Percentiles rank a stretch among this genome's conserved stretches.
Evolutionary conservation across 1,140 invertebrate genomes (phyloP).

Genomic region (Archegozetes longisetosus): DNA sequence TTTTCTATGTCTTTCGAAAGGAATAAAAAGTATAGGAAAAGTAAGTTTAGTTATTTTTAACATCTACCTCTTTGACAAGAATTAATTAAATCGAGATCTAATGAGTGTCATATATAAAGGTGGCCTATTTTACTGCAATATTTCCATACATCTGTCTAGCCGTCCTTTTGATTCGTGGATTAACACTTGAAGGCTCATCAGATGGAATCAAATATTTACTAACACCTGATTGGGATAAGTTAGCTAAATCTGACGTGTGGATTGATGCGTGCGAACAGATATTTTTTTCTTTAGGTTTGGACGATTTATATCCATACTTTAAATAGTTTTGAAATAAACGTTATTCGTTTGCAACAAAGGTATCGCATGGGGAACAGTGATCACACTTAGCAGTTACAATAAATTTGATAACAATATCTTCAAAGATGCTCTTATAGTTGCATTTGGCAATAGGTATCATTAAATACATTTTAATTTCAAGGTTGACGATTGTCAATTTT

Average conservation of each 20-base stretch:
- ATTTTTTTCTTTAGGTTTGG: constrained; percentile 87
- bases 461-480: background rate
- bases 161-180: constrained; percentile 47
- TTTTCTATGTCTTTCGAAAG: background rate
- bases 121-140: constrained; percentile 71
- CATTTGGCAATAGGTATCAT: constrained; percentile 51
- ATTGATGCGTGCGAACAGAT: constrained; percentile 91
- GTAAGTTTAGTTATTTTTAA: no score
- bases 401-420: constrained; percentile 90
- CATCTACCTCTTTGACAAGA: no score
- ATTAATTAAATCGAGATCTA: no score
- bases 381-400: constrained; percentile 88
- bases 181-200: constrained; percentile 32
- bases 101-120: no score
- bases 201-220: constrained; percentile 27
- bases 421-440: constrained; percentile 81
- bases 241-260: constrained; percentile 76
- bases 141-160: constrained; percentile 62
- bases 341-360: no score
- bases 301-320: constrained; percentile 38
- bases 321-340: background rate
- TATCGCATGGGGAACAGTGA: constrained; percentile 74
- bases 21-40: background rate
- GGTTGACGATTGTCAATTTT: no score
- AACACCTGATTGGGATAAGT: constrained; percentile 16